Evolutionary conservation across 1,140 invertebrate genomes (phyloP).

Genomic region (Macrobrachium rosenbergii): DNA sequence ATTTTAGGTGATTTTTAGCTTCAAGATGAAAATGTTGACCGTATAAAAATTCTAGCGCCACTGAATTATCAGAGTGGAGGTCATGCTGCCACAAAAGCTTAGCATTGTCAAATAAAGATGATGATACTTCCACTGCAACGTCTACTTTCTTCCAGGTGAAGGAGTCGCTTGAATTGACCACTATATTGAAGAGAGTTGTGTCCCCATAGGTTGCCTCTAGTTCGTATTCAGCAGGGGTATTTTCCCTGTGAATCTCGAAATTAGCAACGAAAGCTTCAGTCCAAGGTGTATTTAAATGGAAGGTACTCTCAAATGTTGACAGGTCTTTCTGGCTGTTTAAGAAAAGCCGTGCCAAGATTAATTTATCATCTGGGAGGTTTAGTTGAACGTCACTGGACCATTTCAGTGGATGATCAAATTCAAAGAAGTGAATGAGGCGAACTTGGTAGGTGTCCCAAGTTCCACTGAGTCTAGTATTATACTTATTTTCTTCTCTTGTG

Average conservation of each 20-base stretch:
- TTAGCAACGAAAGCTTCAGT: background rate
- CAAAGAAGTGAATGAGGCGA: conserved; percentile 1
- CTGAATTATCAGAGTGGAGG: too few species aligned
- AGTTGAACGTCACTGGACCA: background rate
- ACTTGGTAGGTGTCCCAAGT: background rate
- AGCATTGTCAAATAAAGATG: too few species aligned
- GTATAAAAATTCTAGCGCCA: too few species aligned
- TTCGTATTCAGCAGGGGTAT: background rate
- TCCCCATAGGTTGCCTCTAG: background rate
- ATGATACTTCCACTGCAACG: too few species aligned
- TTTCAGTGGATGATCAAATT: background rate
- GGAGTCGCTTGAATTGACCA: background rate
- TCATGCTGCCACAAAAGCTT: too few species aligned
- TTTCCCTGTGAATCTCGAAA: background rate
- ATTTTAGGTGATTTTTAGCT: too few species aligned
- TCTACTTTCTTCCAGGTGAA: background rate
- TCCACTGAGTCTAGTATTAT: background rate
- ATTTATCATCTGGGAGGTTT: background rate
- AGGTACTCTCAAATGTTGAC: background rate
- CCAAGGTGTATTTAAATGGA: conserved; percentile 2
- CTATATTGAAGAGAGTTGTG: background rate
- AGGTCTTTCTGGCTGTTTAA: background rate
- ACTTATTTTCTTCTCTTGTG: conserved; percentile 17
- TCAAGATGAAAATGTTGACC: too few species aligned
- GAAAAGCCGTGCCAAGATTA: background rate